These are phyloP conservation scores for Halichoeres trimaculatus DNA, from an alignment of 2,113 vertebrate genomes.

Conservation along the genomic window DNA sequence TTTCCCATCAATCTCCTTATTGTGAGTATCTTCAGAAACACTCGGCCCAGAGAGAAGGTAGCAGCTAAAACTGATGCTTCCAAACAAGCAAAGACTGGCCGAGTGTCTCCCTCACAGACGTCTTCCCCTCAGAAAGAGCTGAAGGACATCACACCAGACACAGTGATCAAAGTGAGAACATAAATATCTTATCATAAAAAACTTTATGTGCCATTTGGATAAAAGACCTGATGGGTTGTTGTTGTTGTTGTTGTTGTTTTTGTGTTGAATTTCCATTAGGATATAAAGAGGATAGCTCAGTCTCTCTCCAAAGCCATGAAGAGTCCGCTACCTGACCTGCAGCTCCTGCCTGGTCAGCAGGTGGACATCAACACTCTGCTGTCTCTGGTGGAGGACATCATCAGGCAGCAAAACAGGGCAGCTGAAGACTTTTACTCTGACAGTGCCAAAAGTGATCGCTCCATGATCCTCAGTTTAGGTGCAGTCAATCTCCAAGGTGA, in stretches of 20 bases:
- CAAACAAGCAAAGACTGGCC: constrained; percentile 78
- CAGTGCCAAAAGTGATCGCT: constrained; percentile 75
- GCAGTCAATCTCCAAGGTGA: constrained; percentile 85
- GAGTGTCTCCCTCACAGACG: constrained; percentile 74
- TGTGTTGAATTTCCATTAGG: no score
- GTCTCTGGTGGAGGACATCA: constrained; percentile 88
- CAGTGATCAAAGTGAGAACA: constrained; percentile 87
- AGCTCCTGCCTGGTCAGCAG: constrained; percentile 77
- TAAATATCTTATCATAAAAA: background rate
- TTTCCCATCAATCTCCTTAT: constrained; percentile 97
- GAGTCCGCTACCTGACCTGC: constrained; percentile 76
- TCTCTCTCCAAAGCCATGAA: constrained; percentile 89
- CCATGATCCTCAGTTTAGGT: constrained; percentile 79
- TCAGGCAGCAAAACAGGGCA: constrained; percentile 85
- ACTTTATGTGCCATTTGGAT: constrained; percentile 3
- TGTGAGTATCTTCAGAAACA: constrained; percentile 94
- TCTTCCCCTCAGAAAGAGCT: constrained; percentile 67
- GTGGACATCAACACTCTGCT: constrained; percentile 90
- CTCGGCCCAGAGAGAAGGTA: constrained; percentile 69
- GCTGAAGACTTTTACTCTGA: constrained; percentile 81
- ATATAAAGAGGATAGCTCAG: constrained; percentile 88
- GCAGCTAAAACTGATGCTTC: constrained; percentile 50
- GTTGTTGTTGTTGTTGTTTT: no score
- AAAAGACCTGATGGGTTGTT: constrained; percentile 7
- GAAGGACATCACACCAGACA: constrained; percentile 86